These are phyloP conservation scores for Lagria hirta DNA, from an alignment of 2,888 invertebrate species.

Conservation along the genomic window DNA sequence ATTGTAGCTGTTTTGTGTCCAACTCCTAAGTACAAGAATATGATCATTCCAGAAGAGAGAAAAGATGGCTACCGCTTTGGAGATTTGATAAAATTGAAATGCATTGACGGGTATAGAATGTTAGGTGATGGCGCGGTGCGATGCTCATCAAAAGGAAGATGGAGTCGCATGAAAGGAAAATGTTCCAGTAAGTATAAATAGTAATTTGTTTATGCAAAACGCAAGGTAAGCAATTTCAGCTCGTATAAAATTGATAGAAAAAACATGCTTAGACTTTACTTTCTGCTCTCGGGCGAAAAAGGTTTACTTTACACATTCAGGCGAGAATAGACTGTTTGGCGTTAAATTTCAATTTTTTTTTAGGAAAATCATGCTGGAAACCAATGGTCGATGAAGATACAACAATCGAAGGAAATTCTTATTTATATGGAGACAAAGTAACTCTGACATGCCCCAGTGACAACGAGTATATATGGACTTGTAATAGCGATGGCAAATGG, in stretches of 20 bases:
- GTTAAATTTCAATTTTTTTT: constrained; percentile 31
- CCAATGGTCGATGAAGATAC: constrained; percentile 53
- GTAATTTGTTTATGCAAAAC: too few species aligned
- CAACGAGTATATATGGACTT: constrained; percentile 38
- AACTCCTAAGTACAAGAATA: constrained; percentile 47
- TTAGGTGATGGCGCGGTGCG: constrained; percentile 53
- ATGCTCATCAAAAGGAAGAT: constrained; percentile 56
- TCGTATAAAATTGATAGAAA: background rate
- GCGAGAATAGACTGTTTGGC: background rate
- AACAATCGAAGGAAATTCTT: constrained; percentile 54
- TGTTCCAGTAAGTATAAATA: constrained; percentile 58
- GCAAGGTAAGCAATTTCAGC: too few species aligned
- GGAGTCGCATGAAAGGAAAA: constrained; percentile 57
- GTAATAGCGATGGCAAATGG: constrained; percentile 47
- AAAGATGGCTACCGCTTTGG: constrained; percentile 47
- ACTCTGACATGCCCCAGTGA: constrained; percentile 49
- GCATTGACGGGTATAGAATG: constrained; percentile 54
- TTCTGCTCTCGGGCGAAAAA: background rate
- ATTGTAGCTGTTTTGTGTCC: constrained; percentile 53
- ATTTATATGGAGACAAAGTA: constrained; percentile 55
- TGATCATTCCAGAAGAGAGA: constrained; percentile 38
- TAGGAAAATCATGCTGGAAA: constrained; percentile 58
- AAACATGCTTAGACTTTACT: background rate
- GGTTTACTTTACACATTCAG: background rate
- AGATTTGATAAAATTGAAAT: constrained; percentile 53